Base-by-base conservation (phyloP, 2,888 invertebrate species). In the Catocala nupta region DNA sequence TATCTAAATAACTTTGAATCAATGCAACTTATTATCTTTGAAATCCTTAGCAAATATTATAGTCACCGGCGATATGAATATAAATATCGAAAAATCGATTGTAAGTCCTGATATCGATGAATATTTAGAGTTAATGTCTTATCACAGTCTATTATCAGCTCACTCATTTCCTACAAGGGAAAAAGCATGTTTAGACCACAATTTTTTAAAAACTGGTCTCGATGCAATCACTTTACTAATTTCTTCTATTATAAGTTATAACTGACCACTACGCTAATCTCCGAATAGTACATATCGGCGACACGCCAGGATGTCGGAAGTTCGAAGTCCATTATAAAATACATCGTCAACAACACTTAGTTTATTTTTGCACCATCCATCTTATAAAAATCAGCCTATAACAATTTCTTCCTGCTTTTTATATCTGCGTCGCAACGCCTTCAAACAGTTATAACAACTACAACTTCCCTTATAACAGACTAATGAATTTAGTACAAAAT, bases 11-110 rank as follows among this genome's bases (percentile, higher is more conserved):
- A n/a, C n/a, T n/a, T n/a, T n/a, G n/a, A n/a, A n/a, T n/a, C n/a
- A n/a, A n/a, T n/a, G n/a, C n/a, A n/a, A n/a, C n/a, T 43, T 43
- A n/a, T 11, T 11, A 11, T 10, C 43, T 11, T 11, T 43, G 11
- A 43, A 43, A 43, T 43, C 43, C 11, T 43, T 43, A n/a, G 5
- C 1, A 11, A 43, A 9, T 11, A 43, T 43, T 11, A 43, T 43
- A 11, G 43, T 43, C n/a, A 43, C 43, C 11, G 43, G 43, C n/a
- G 43, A 43, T 43, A 43, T 43, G 43, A 43, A 43, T 43, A 43
- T 43, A 10, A 43, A 43, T 43, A 43, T 43, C 10, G 5, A 5
- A 11, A n/a, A 1, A n/a, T 43, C 43, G 1, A 11, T 1, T 11
- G 11, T 43, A 0, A 43, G 43, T 43, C 9, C 9, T 5, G 43